Conservation (phyloP, 2,888 invertebrate species). For the Hydropsyche betteni region DNA sequence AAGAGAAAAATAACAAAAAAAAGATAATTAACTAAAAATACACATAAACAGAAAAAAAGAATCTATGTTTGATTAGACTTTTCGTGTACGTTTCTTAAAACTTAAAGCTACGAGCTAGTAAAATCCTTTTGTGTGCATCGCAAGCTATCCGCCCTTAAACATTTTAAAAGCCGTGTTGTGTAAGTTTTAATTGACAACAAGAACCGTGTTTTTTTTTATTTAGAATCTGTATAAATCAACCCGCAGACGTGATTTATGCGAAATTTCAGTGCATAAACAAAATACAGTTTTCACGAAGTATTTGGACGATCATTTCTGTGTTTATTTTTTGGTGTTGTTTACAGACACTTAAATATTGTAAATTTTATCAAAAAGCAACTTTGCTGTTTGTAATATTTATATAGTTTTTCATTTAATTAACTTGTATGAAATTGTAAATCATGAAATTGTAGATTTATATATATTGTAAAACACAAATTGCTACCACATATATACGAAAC, state of each 20-base stretch:
- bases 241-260: too few species aligned
- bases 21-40: conserved; percentile 34
- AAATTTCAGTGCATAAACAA: too few species aligned
- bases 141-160: conserved; percentile 38
- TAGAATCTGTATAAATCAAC: conserved; percentile 1
- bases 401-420: neutral
- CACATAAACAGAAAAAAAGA: conserved; percentile 34
- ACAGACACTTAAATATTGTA: too few species aligned
- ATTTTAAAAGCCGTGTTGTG: conserved; percentile 37
- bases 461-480: too few species aligned
- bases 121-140: conserved; percentile 38
- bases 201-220: neutral
- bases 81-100: conserved; percentile 36
- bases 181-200: conserved; percentile 18
- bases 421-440: neutral
- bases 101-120: conserved; percentile 38
- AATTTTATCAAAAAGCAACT: neutral
- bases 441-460: neutral
- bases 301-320: too few species aligned
- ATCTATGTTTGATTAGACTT: conserved; percentile 38
- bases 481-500: too few species aligned
- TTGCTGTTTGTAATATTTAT: conserved; percentile 26
- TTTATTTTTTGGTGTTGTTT: too few species aligned
- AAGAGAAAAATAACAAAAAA: conserved; percentile 38
- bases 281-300: too few species aligned